These are phyloP conservation scores for Drosophila paulistorum DNA, from an alignment of 1,140 invertebrate genomes.

Conservation along the genomic window DNA sequence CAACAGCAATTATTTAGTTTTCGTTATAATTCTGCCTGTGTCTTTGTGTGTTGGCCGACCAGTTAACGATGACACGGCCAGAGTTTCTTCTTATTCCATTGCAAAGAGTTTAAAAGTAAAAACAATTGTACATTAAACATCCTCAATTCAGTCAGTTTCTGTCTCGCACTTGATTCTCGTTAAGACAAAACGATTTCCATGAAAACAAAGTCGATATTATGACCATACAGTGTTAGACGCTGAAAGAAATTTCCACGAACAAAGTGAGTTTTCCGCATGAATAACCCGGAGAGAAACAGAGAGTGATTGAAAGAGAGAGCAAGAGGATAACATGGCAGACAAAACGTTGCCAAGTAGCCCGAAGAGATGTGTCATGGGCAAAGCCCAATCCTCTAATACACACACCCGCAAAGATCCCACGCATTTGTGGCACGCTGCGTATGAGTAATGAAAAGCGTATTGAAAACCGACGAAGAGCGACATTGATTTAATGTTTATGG, in stretches of 20 bases:
- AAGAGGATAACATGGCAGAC: background rate
- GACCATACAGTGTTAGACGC: background rate
- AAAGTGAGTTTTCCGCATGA: slow-evolving; percentile 31
- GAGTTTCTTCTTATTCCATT: slow-evolving; percentile 22
- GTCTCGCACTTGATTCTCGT: background rate
- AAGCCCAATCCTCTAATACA: slow-evolving; percentile 15
- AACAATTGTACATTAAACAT: slow-evolving; percentile 17
- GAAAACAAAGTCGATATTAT: slow-evolving; percentile 34
- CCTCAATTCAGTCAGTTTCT: slow-evolving; percentile 11
- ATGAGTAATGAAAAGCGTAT: slow-evolving; percentile 69
- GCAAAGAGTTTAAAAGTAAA: slow-evolving; percentile 6
- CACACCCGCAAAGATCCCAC: slow-evolving; percentile 43
- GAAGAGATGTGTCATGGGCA: slow-evolving; percentile 17
- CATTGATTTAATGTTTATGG: slow-evolving; percentile 74
- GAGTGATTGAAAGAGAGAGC: too few species aligned
- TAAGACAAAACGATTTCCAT: slow-evolving; percentile 28
- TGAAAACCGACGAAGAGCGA: slow-evolving; percentile 62
- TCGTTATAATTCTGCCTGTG: slow-evolving; percentile 31
- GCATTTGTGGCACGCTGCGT: slow-evolving; percentile 55
- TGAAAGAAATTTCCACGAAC: slow-evolving; percentile 46
- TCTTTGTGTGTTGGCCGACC: slow-evolving; percentile 27
- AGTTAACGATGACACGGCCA: slow-evolving; percentile 41
- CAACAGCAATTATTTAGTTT: slow-evolving; percentile 45
- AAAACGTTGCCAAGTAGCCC: slow-evolving; percentile 2
- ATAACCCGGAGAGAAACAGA: background rate